Base-by-base conservation (phyloP, 1,140 invertebrate species). In the Nephila pilipes region DNA sequence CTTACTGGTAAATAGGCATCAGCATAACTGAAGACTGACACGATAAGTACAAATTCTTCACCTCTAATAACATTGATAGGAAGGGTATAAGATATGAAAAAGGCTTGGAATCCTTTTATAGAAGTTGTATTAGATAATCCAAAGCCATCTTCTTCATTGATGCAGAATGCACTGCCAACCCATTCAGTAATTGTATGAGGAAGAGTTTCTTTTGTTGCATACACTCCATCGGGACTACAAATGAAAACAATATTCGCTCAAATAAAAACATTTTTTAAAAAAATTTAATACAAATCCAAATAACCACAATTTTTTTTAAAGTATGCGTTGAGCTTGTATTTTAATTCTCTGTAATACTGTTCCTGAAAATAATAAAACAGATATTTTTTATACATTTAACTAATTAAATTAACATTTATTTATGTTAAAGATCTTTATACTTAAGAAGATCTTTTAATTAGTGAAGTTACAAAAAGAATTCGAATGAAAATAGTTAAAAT, bases 161-260 rank as follows among this genome's bases (percentile, higher is more conserved):
- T 96, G 94, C 97, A 97, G 60, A 97, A 96, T 3, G 97, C 97
- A 58, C 96, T 97, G 1, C 96, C 97, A 10, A 97, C 95, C 97
- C 97, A 98, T 85, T 97, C 96, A 4, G 97, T 98, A 60, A 98
- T 97, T 0, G 97, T 97, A 94, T 98, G 97, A 1, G 97, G 97
- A 54, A 97, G 95, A 38, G 95, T 95, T 36, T 96, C 95, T 58
- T 96, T 95, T 65, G 97, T 92, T 38, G 95, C 94, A 36, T 95
- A 94, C 94, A 95, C 95, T 25, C 97, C 97, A 94, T 96, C 95
- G 75, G 96, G 95, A 93, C 96, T 97, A 80, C 92, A 95, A 94
- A 81, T 2, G 57, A 36, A 87, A 0, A 46, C 6, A 46, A 46
- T 0, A 46, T 46, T 46, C 12, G 46, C 46, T 46, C 46, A 46